Evolutionary conservation across 2,113 vertebrate genomes (phyloP).

Genomic region (Haemorhous mexicanus): DNA sequence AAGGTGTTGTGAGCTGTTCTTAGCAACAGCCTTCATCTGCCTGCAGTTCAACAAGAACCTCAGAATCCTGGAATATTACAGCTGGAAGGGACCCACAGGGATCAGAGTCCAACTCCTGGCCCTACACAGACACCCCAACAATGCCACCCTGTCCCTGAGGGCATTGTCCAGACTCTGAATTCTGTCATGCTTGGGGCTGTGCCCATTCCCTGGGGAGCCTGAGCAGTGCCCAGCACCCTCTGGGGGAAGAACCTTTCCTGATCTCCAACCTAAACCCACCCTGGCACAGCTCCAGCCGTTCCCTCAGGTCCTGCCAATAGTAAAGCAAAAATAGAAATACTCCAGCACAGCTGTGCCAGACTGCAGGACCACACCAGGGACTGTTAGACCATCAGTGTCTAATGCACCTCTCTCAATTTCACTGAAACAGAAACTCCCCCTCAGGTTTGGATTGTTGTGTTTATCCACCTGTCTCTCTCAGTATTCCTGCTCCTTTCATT

Average conservation of each 20-base stretch:
- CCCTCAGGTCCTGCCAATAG: background rate
- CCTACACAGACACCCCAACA: background rate
- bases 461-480: slow-evolving; percentile 75
- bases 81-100: background rate
- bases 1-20: accelerated
- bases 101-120: background rate
- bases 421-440: background rate
- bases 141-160: background rate
- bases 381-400: background rate
- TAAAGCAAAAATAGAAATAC: background rate
- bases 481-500: slow-evolving; percentile 57
- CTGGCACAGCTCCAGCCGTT: background rate
- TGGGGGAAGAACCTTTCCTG: background rate
- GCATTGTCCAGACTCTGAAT: accelerated
- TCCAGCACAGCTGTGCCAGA: background rate
- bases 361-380: background rate
- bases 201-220: background rate
- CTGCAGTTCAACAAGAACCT: background rate
- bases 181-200: background rate
- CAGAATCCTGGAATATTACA: background rate
- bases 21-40: background rate
- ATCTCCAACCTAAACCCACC: background rate
- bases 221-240: background rate
- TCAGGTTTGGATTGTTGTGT: background rate
- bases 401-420: background rate